phyloP scores from a whole-genome alignment of 2,888 invertebrate species.

The Apamea monoglypha region DNA sequence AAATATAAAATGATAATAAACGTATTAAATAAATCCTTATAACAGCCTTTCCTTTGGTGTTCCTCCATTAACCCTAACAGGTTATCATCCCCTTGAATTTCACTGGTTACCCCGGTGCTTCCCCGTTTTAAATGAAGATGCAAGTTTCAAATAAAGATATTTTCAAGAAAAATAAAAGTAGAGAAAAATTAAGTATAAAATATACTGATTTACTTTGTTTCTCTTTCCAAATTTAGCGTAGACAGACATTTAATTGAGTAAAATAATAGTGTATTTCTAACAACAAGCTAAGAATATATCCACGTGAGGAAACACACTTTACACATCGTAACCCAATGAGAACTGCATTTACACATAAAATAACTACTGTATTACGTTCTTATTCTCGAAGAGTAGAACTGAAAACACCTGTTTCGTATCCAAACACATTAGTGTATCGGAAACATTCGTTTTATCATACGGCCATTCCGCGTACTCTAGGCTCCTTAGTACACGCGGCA shows the following conservation, averaged over 20 bases:
- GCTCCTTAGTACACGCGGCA: conserved; percentile 35
- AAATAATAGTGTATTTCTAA: conserved; percentile 21
- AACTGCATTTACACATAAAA: conserved; percentile 43
- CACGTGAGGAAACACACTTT: conserved; percentile 7
- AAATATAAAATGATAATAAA: too few species aligned
- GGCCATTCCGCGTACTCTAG: not conserved
- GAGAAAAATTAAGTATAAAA: not conserved
- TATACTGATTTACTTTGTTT: not conserved
- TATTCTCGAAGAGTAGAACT: conserved; percentile 34
- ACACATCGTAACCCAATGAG: conserved; percentile 26
- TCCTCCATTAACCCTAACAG: too few species aligned
- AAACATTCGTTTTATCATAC: conserved; percentile 61
- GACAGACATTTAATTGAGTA: conserved; percentile 18
- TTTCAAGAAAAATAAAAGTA: not conserved
- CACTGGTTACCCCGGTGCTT: too few species aligned
- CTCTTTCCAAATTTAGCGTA: not conserved
- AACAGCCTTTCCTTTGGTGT: too few species aligned
- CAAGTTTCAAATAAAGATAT: not conserved
- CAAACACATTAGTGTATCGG: conserved; percentile 63
- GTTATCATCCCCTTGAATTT: too few species aligned
- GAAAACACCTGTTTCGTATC: conserved; percentile 63
- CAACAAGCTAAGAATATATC: conserved; percentile 9
- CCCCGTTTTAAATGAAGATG: not conserved
- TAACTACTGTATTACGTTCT: conserved; percentile 40
- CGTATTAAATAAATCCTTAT: too few species aligned